Evolutionary conservation across 2,113 vertebrate genomes (phyloP), one percentile per base, ranked within the genome.

Genomic region (Lynx canadensis): DNA sequence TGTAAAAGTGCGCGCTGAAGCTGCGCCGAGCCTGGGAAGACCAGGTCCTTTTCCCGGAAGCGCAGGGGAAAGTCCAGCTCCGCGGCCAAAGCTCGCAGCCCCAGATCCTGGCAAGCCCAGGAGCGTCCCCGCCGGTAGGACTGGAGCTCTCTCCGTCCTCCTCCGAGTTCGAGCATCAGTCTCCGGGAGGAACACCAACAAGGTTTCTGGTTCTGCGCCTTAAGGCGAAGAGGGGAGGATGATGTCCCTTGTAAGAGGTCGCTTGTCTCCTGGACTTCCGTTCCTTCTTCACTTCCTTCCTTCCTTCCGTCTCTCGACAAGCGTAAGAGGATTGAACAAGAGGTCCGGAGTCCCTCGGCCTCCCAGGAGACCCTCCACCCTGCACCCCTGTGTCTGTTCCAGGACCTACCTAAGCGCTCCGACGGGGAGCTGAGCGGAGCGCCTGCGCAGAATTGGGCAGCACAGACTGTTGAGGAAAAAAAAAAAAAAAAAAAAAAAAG

Each of bases 71-170:
- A 41, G 29, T 4, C 10, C 21, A 0, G 0, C 25, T 52, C 0
- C 0, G 27, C 2, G 5, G 45, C 7, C 12, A 25, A 16, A 6
- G 18, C 25, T 29, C 18, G 0, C 11, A 19, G 6, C 19, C 33
- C 10, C 0, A 27, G 6, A 1, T 33, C 29, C 31, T 8, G 1
- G 4, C 1, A 27, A 25, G 2, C 48, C 52, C 21, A 0, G 27
- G 0, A 11, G 29, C 2, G 25, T 23, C 14, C 3, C 0, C 0
- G 14, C 15, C 10, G 1, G 3, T 0, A 0, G 5, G 0, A 1
- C 33, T 41, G 1, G 15, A 31, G 41, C 27, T 13, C 11, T 33
- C 29, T n/a, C 23, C 7, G 3, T 19, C n/a, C 41, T 15, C 73
- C 63, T 15, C 38, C 9, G 0, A 2, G 94, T n/a, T 52, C 14